These are phyloP conservation scores for Montipora capricornis DNA, from an alignment of 64 coral and sea anemone genomes.

Conservation along the genomic window DNA sequence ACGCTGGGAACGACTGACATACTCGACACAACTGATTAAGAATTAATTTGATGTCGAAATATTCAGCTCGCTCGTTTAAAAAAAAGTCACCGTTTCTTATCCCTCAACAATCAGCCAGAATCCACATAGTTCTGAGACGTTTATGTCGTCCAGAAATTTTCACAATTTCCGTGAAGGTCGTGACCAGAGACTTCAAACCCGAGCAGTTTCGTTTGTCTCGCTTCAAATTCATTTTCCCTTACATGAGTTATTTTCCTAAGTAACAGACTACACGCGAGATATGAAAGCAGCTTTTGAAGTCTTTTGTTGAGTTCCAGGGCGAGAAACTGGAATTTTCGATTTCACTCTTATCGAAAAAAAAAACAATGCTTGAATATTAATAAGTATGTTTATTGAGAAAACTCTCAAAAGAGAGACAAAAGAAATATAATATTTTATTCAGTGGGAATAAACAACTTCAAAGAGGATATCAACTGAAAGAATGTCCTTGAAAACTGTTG, in stretches of 20 bases:
- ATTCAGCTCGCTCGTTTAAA: neutral
- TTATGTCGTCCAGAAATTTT: neutral
- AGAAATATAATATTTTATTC: neutral
- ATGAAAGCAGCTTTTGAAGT: neutral
- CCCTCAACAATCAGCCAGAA: neutral
- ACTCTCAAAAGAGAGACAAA: neutral
- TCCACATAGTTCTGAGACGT: neutral
- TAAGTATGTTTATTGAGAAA: neutral
- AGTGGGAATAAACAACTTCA: neutral
- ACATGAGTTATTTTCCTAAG: too few relatives aligned
- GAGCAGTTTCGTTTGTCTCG: neutral
- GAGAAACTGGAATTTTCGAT: neutral
- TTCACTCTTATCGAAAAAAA: neutral
- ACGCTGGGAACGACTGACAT: neutral
- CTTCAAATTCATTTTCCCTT: neutral
- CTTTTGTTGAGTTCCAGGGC: neutral
- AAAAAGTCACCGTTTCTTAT: neutral
- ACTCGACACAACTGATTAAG: slow-evolving; percentile 37
- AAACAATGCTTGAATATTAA: neutral
- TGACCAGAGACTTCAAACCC: neutral
- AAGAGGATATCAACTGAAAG: neutral
- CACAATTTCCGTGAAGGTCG: neutral
- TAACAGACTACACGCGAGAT: neutral
- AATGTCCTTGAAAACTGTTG: neutral
- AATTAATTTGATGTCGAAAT: slow-evolving; percentile 30